phyloP scores from a whole-genome alignment of 2,113 vertebrate species.

The Corvus cornix region DNA sequence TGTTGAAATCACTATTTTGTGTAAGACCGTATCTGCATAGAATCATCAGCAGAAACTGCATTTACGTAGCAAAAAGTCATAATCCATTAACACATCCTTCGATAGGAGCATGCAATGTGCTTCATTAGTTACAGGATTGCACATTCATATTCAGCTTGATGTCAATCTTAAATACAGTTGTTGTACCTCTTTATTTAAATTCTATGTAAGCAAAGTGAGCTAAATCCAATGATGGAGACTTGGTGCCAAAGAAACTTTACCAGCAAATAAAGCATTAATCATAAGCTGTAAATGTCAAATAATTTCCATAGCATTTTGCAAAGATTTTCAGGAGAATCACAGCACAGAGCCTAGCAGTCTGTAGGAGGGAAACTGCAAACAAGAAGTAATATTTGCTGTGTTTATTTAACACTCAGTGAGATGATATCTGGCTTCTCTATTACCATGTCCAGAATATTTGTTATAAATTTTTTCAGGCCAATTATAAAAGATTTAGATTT shows the following conservation, averaged over 20 bases:
- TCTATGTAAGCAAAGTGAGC: not conserved
- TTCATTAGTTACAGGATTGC: not conserved
- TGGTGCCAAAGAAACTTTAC: not conserved
- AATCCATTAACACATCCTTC: not conserved
- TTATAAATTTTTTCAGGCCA: not conserved
- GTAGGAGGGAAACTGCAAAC: not conserved
- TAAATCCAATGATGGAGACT: not conserved
- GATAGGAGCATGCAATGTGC: not conserved
- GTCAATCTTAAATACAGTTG: not conserved
- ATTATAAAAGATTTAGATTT: not conserved
- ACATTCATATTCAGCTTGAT: not conserved
- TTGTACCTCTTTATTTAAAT: not conserved
- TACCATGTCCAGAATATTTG: not conserved
- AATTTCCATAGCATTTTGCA: constrained; percentile 1
- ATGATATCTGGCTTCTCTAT: not conserved
- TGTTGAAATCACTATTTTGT: not conserved
- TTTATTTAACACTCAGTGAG: not conserved
- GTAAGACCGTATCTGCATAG: not conserved
- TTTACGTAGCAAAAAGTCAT: not conserved
- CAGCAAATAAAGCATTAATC: constrained; percentile 1
- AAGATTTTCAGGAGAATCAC: not conserved
- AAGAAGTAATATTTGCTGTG: not conserved
- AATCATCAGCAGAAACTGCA: not conserved
- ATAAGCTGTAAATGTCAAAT: constrained; percentile 9
- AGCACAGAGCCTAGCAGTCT: not conserved